Evolutionary conservation across 2,888 invertebrate genomes (phyloP), one percentile per base, ranked within the genome.

Genomic region (Petrophora chlorosata): DNA sequence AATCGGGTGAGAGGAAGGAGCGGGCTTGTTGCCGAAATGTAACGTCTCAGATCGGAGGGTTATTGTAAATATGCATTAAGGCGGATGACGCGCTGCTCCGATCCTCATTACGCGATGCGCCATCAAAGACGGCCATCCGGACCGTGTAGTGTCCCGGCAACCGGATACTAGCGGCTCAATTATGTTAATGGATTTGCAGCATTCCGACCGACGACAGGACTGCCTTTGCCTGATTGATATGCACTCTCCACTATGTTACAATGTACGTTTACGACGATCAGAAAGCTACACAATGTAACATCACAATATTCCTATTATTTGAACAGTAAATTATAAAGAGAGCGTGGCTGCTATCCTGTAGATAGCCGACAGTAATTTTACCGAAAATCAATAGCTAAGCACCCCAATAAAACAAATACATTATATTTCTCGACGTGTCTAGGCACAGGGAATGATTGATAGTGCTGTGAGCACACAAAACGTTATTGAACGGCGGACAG

Each of bases 161-260:
- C 79, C 77, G 82, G 79, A 82, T 77, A 79, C 79, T 76, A 80
- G 81, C 76, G 73, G 80, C 79, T 85, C 85, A 87, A 87, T 88
- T 86, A 87, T 86, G 85, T 70, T 87, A 87, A 88, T 87, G 86
- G 85, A 66, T 77, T 75, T 75, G 71, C 74, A 75, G 74, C 75
- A 78, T 77, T 79, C 73, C 56, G 67, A 38, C 64, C 63, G 71
- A 79, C 81, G 79, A 75, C 72, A 73, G 70, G 61, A 67, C 69
- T 68, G 70, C 67, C 73, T 75, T 69, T 68, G 65, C 61, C 76
- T 77, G 76, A 81, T 82, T 79, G 76, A 78, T 79, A 77, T 72
- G 70, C 70, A 71, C 65, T 61, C 61, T 65, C 64, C 58, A 62
- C 53, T 57, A 55, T 52, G 56, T 56, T 61, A 70, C 59, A 56